Conservation (phyloP, 2,888 invertebrate species). For the Coenonympha glycerion region DNA sequence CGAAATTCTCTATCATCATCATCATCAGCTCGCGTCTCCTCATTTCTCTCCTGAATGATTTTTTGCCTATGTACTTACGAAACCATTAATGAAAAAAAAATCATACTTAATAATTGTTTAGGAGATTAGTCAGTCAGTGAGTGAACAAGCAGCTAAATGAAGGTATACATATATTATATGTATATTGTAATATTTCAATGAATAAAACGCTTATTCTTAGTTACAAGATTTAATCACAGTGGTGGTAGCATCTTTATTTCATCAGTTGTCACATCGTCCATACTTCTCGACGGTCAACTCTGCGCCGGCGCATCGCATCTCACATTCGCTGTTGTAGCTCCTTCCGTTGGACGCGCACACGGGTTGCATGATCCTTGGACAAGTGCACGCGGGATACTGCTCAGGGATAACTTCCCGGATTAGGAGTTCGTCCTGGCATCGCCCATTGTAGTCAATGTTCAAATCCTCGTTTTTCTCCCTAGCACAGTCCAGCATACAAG, state of each 20-base stretch:
- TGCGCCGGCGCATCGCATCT: constrained; percentile 65
- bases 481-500: constrained; percentile 37
- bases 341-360: constrained; percentile 82
- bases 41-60: too few relatives aligned
- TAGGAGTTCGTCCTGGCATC: constrained; percentile 18
- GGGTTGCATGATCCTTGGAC: constrained; percentile 41
- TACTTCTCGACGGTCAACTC: constrained; percentile 20
- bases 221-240: neutral
- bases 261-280: constrained; percentile 25
- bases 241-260: neutral
- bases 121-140: too few relatives aligned
- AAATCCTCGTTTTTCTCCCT: constrained; percentile 27
- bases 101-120: too few relatives aligned
- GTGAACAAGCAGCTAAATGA: too few relatives aligned
- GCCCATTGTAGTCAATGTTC: constrained; percentile 24
- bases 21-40: too few relatives aligned
- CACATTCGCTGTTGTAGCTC: constrained; percentile 81
- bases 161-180: neutral
- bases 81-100: too few relatives aligned
- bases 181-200: neutral
- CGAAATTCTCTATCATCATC: too few relatives aligned
- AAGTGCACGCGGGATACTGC: constrained; percentile 28
- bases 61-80: too few relatives aligned
- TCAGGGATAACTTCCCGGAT: neutral
- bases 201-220: neutral